A percentile compares a stretch with the other conserved stretches of the same genome.
phyloP scores from a whole-genome alignment of 2,113 vertebrate genomes.

The Lanius ludovicianus region DNA sequence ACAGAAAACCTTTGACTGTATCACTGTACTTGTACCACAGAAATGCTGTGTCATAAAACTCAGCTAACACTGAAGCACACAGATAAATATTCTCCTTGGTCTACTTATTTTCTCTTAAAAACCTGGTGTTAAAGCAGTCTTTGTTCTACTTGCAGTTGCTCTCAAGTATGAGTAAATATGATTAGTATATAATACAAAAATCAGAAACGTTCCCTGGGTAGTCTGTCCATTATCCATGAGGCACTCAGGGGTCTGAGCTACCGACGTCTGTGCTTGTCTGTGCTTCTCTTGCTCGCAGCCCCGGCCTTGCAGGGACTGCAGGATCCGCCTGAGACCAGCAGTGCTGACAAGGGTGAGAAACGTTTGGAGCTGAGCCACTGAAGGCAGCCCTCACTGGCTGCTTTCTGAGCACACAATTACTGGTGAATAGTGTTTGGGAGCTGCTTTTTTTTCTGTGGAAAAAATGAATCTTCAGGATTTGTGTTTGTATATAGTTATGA shows the following conservation, averaged over 20 bases:
- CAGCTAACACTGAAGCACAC: neutral
- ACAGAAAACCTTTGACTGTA: neutral
- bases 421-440: neutral
- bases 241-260: neutral
- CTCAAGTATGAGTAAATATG: neutral
- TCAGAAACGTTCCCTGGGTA: neutral
- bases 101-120: conserved; percentile 39
- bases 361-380: neutral
- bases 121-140: neutral
- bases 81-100: conserved; percentile 1
- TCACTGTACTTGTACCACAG: neutral
- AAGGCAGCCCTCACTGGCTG: neutral
- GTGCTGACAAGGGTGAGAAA: neutral
- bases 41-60: conserved; percentile 1
- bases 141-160: neutral
- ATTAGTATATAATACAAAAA: neutral
- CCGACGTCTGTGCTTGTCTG: neutral
- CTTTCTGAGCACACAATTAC: neutral
- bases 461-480: neutral
- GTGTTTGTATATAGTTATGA: neutral
- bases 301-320: neutral
- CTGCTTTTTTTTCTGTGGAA: neutral
- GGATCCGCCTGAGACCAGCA: neutral
- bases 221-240: neutral
- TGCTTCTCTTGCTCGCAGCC: neutral